Conservation (phyloP, 2,888 invertebrate genomes). For the Gandaritis pyraliata region DNA sequence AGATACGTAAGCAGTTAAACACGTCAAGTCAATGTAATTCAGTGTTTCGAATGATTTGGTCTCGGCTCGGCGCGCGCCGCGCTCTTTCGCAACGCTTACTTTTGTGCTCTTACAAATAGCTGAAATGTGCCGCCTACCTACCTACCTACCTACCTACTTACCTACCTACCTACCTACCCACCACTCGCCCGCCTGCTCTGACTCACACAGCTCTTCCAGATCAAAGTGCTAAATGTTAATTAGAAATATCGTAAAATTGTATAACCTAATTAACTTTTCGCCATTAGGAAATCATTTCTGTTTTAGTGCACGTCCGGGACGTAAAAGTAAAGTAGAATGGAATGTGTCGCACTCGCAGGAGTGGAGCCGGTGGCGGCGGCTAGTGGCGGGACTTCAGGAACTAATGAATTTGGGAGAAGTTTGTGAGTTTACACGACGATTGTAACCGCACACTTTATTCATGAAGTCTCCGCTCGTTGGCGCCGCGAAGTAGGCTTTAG, state of each 20-base stretch:
- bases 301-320: slow-evolving; percentile 10
- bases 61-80: no score
- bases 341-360: slow-evolving; percentile 17
- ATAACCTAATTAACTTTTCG: slow-evolving; percentile 27
- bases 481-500: not conserved
- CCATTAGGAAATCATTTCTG: slow-evolving; percentile 22
- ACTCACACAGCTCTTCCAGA: slow-evolving; percentile 13
- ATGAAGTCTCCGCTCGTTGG: not conserved
- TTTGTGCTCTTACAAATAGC: slow-evolving; percentile 20
- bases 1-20: slow-evolving; percentile 11
- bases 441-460: slow-evolving; percentile 16
- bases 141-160: no score
- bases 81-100: slow-evolving; percentile 18
- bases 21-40: slow-evolving; percentile 14
- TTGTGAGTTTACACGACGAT: slow-evolving; percentile 10
- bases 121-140: not conserved
- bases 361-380: not conserved
- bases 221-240: slow-evolving; percentile 28
- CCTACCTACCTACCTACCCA: no score
- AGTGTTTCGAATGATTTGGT: slow-evolving; percentile 16
- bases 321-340: slow-evolving; percentile 18
- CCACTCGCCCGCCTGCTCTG: not conserved
- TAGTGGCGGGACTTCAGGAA: slow-evolving; percentile 2
- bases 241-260: slow-evolving; percentile 29
- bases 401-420: slow-evolving; percentile 20